Conservation (phyloP, 2,113 vertebrate genomes). For the Phrynosoma blainvillii region DNA sequence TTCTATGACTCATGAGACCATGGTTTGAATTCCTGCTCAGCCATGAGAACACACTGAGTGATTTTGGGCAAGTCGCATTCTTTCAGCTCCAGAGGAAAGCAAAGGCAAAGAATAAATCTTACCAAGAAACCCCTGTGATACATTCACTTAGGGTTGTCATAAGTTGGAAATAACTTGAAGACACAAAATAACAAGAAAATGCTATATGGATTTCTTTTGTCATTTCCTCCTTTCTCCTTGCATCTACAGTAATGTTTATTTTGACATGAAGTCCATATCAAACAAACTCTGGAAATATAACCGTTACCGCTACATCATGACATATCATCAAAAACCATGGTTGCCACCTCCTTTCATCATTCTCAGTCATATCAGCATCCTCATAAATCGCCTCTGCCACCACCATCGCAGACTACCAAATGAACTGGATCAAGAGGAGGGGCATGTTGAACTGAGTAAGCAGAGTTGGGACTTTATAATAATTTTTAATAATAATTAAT, state of each 20-base stretch:
- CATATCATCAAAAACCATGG: slow-evolving; percentile 92
- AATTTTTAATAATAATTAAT: too few relatives aligned
- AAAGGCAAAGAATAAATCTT: too few relatives aligned
- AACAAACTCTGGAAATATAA: slow-evolving; percentile 96
- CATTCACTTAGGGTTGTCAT: too few relatives aligned
- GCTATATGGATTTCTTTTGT: slow-evolving; percentile 1
- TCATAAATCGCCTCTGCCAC: slow-evolving; percentile 78
- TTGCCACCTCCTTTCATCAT: slow-evolving; percentile 92
- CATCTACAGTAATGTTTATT: slow-evolving; percentile 88
- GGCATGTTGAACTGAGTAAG: slow-evolving; percentile 90
- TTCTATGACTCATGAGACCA: too few relatives aligned
- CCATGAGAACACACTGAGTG: too few relatives aligned
- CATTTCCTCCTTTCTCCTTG: slow-evolving; percentile 17
- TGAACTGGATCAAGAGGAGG: slow-evolving; percentile 79
- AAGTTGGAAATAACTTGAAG: too few relatives aligned
- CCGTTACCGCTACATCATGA: slow-evolving; percentile 96
- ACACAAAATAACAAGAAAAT: background rate
- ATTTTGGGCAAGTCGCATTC: too few relatives aligned
- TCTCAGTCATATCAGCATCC: slow-evolving; percentile 82
- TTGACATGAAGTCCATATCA: slow-evolving; percentile 89
- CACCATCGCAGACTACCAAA: slow-evolving; percentile 66
- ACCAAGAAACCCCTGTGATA: too few relatives aligned
- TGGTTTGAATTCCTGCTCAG: too few relatives aligned
- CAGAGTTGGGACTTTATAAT: slow-evolving; percentile 40
- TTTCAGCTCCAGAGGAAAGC: too few relatives aligned